Conservation (phyloP, 2,888 invertebrate species). For the Drosophila nr. perissopoda region DNA sequence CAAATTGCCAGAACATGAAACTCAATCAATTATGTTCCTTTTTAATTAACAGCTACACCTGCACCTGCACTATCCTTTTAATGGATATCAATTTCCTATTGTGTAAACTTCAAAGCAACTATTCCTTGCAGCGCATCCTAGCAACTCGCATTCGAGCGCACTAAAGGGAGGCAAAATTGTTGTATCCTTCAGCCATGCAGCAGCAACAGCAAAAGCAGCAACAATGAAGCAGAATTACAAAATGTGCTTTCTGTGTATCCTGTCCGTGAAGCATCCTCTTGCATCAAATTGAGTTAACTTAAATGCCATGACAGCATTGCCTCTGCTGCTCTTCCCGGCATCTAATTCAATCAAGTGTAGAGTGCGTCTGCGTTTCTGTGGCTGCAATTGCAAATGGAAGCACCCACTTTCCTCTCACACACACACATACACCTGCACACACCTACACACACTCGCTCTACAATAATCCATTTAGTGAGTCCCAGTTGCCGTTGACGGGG, state of each 20-base stretch:
- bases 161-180: background rate
- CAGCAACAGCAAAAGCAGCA: background rate
- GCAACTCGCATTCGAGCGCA: background rate
- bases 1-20: constrained; percentile 15
- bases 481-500: background rate
- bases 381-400: constrained; percentile 12
- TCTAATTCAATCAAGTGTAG: constrained; percentile 47
- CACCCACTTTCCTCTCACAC: background rate
- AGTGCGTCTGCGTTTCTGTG: constrained; percentile 37
- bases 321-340: constrained; percentile 12
- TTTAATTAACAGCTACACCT: constrained; percentile 27
- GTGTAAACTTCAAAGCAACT: constrained; percentile 21
- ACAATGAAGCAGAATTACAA: constrained; percentile 1
- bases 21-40: constrained; percentile 39
- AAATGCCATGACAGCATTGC: constrained; percentile 16
- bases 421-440: background rate
- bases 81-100: constrained; percentile 10
- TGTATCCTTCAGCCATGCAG: background rate
- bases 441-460: background rate
- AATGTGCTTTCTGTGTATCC: background rate
- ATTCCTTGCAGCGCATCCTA: background rate
- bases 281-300: constrained; percentile 37
- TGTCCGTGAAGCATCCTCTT: constrained; percentile 15
- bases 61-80: constrained; percentile 4
- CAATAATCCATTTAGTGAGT: constrained; percentile 4